Conservation (phyloP, 2,797 vertebrate species). For the Trachurus trachurus region DNA sequence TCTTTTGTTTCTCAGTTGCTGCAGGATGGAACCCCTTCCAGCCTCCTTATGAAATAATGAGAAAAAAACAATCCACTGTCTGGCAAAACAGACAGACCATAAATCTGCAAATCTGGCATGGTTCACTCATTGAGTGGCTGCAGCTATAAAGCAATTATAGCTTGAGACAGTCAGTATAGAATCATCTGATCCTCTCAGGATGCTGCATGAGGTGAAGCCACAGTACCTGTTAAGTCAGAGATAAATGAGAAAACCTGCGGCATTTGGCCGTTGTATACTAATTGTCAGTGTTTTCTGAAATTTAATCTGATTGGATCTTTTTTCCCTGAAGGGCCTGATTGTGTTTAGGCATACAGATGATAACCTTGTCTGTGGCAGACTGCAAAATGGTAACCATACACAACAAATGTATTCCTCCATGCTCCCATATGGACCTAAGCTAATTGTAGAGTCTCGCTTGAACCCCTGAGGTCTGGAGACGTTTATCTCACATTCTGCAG, state of each 20-base stretch:
- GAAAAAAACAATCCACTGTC: constrained; percentile 25
- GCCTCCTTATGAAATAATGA: constrained; percentile 26
- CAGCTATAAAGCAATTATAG: constrained; percentile 29
- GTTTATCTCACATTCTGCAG: background rate
- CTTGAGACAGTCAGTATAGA: constrained; percentile 15
- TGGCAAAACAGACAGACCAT: constrained; percentile 36
- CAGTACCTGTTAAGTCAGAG: too few species aligned
- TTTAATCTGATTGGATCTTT: constrained; percentile 12
- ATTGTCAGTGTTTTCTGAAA: background rate
- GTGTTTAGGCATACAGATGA: background rate
- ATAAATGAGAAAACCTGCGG: constrained; percentile 13
- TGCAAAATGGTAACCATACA: constrained; percentile 1
- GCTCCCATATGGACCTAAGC: background rate
- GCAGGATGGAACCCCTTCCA: constrained; percentile 58
- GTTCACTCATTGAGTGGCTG: constrained; percentile 32
- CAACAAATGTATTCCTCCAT: background rate
- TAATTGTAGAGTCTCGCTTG: background rate
- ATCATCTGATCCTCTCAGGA: constrained; percentile 30
- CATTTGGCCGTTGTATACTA: background rate
- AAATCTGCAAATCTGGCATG: constrained; percentile 39
- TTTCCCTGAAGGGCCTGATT: background rate
- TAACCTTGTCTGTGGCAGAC: constrained; percentile 8
- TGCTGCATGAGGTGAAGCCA: constrained; percentile 9
- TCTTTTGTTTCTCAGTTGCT: constrained; percentile 72
- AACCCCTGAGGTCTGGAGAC: background rate